Evolutionary conservation across 1,140 invertebrate species (phyloP), one percentile per base, ranked within the genome.

Genomic region (Pemphigus obesinymphae): DNA sequence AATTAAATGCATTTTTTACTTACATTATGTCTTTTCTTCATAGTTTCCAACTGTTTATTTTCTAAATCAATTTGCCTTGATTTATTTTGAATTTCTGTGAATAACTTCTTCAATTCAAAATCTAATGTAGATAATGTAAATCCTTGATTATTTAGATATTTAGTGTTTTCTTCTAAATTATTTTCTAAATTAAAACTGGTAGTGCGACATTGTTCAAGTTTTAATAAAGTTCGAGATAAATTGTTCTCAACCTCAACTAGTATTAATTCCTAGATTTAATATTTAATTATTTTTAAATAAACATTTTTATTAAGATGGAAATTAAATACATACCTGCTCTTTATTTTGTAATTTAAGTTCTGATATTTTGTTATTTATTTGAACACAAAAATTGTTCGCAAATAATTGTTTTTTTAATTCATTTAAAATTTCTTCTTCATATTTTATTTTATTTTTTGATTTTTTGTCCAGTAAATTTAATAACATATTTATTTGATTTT

Each of bases 361-460:
- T n/a, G 34, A 26, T 43, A 80, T 80, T 80, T 43, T 80, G 23
- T 80, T 80, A 80, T 80, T 80, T 26, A 80, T 80, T 15, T 80
- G 50, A 61, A 80, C 23, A 61, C 75, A 80, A 80, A 29, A 11
- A 8, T 80, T 80, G 26, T 80, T 80, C 26, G 53, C 8, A 43
- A 80, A 61, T 43, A 80, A 26, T 43, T 80, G 75, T 61, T 80
- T 80, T 80, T 61, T 80, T 43, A 80, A 61, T 40, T 80, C 75
- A 61, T 80, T 10, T 31, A 80, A 55, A 61, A 61, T 61, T 15
- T 80, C 55, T 40, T 80, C 75, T 80, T 80, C 75, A 11, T 26
- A 40, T 43, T 80, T 80, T 26, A 80, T 45, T 80, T 80, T 80
- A 13, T 61, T 20, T 40, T 43, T 80, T 26, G 53, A 43, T 29